phyloP scores from a whole-genome alignment of 2,888 invertebrate species.

The Drosophila prostipennis region DNA sequence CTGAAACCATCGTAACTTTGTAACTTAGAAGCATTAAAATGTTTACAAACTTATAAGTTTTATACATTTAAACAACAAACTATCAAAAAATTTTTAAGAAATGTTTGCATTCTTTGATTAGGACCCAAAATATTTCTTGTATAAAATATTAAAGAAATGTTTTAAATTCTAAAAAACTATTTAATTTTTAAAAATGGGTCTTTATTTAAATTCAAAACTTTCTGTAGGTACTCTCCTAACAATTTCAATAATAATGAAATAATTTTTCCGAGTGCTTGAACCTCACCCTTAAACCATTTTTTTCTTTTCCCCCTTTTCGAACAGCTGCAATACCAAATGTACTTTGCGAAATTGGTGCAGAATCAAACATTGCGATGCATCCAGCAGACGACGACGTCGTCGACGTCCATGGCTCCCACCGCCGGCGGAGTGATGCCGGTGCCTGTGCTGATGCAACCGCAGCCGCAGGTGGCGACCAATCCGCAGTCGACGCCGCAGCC shows the following conservation, averaged over 20 bases:
- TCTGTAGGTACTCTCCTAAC: too few species aligned
- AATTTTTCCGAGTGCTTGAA: background rate
- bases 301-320: background rate
- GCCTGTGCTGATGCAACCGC: slow-evolving; percentile 36
- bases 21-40: too few species aligned
- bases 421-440: slow-evolving; percentile 41
- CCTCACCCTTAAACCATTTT: background rate
- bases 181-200: too few species aligned
- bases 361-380: slow-evolving; percentile 81
- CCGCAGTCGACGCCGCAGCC: slow-evolving; percentile 45
- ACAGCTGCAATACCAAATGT: slow-evolving; percentile 83
- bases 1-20: too few species aligned
- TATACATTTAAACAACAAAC: too few species aligned
- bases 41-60: background rate
- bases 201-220: too few species aligned
- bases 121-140: too few species aligned
- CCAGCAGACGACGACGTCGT: slow-evolving; percentile 63
- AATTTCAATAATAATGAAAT: too few species aligned
- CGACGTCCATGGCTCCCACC: slow-evolving; percentile 6
- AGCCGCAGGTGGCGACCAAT: slow-evolving; percentile 22
- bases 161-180: too few species aligned
- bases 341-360: slow-evolving; percentile 83
- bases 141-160: too few species aligned
- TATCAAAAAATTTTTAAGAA: too few species aligned
- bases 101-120: too few species aligned